Evolutionary conservation across 2,888 invertebrate genomes (phyloP).

Genomic region (Odontocolon sp.): DNA sequence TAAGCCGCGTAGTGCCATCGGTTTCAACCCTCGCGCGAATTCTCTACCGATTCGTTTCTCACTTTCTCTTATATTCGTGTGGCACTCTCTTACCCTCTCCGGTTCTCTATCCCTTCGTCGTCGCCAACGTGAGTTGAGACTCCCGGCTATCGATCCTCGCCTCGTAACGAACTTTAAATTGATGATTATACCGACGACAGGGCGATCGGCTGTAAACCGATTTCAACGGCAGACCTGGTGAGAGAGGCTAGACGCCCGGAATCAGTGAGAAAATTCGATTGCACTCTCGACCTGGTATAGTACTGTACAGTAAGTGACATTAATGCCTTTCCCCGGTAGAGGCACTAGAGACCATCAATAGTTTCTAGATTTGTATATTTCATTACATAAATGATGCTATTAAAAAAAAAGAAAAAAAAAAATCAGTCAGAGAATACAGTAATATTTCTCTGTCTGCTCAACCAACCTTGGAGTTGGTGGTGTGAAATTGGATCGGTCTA

Average conservation of each 20-base stretch:
- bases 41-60: slow-evolving; percentile 49
- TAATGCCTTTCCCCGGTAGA: too few relatives aligned
- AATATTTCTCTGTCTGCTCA: not conserved
- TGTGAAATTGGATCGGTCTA: slow-evolving; percentile 44
- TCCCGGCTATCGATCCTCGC: slow-evolving; percentile 72
- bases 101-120: slow-evolving; percentile 37
- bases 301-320: not conserved
- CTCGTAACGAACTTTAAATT: slow-evolving; percentile 75
- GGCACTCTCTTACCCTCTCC: slow-evolving; percentile 44
- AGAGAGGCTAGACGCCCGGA: slow-evolving; percentile 33
- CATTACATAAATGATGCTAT: too few relatives aligned
- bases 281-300: slow-evolving; percentile 1
- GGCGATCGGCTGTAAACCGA: slow-evolving; percentile 62
- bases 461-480: slow-evolving; percentile 14
- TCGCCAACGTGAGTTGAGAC: slow-evolving; percentile 61
- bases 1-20: slow-evolving; percentile 50
- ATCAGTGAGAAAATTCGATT: slow-evolving; percentile 55
- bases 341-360: too few relatives aligned
- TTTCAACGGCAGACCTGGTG: slow-evolving; percentile 34
- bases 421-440: not conserved
- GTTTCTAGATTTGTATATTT: too few relatives aligned
- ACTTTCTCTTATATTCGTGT: slow-evolving; percentile 6
- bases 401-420: not conserved
- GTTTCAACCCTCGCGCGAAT: slow-evolving; percentile 49
- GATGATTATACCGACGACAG: slow-evolving; percentile 72